Percentiles rank a stretch among this genome's conserved stretches.
Evolutionary conservation across 2,888 invertebrate genomes (phyloP).

Genomic region (Drosophila monieri): DNA sequence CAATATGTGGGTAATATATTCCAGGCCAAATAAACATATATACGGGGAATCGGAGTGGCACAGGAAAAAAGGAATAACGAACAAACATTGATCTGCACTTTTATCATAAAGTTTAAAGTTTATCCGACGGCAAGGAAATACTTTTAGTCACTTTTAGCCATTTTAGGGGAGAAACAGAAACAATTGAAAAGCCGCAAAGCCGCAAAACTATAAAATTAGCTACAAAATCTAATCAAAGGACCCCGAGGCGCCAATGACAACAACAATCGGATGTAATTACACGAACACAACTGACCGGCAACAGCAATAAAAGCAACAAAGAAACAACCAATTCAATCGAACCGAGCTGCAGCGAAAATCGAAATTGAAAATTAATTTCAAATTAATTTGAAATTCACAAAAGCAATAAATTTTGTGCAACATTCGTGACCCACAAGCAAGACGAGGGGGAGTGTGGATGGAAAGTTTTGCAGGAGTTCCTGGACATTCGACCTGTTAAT

Average conservation of each 20-base stretch:
- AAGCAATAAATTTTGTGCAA: conserved; percentile 68
- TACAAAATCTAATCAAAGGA: conserved; percentile 73
- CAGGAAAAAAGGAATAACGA: background rate
- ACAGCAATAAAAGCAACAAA: conserved; percentile 34
- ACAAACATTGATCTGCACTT: conserved; percentile 32
- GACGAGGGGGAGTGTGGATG: conserved; percentile 1
- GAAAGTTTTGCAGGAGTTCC: background rate
- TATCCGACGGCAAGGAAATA: conserved; percentile 20
- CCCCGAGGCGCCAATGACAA: conserved; percentile 62
- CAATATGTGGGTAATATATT: background rate
- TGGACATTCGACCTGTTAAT: conserved; percentile 45
- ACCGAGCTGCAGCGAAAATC: conserved; percentile 48
- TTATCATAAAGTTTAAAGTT: conserved; percentile 22
- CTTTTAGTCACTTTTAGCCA: conserved; percentile 45
- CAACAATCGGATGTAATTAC: conserved; percentile 58
- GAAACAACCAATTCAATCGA: conserved; percentile 31
- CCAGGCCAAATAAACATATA: background rate
- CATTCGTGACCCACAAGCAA: conserved; percentile 51
- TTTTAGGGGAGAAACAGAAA: conserved; percentile 25
- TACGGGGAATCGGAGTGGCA: background rate
- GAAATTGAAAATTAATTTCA: conserved; percentile 77
- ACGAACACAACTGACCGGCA: conserved; percentile 39
- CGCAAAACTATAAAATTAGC: conserved; percentile 68
- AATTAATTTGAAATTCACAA: conserved; percentile 75
- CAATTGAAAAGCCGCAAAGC: conserved; percentile 45